Conservation (phyloP, 2,113 vertebrate species). For the Macquaria australasica region DNA sequence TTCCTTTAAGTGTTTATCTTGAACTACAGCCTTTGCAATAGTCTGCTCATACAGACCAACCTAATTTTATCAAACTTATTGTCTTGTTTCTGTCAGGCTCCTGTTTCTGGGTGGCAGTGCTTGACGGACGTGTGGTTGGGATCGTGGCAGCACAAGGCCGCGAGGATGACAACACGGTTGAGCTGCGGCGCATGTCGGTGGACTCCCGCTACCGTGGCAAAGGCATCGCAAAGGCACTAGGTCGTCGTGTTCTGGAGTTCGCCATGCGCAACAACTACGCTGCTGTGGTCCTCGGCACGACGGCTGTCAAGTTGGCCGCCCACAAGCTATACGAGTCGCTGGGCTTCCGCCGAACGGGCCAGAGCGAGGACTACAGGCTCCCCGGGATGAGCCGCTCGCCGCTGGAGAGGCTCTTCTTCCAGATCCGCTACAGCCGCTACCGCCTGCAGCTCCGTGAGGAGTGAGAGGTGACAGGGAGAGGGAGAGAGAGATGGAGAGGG, state of each 20-base stretch:
- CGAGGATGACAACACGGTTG: slow-evolving; percentile 94
- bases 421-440: slow-evolving; percentile 98
- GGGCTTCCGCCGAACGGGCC: slow-evolving; percentile 94
- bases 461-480: slow-evolving; percentile 81
- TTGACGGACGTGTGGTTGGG: slow-evolving; percentile 95
- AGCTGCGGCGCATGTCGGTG: slow-evolving; percentile 97
- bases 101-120: slow-evolving; percentile 97
- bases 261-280: slow-evolving; percentile 96
- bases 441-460: slow-evolving; percentile 98
- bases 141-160: slow-evolving; percentile 94
- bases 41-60: not conserved
- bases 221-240: slow-evolving; percentile 96
- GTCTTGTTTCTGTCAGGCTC: slow-evolving; percentile 86
- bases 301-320: slow-evolving; percentile 97
- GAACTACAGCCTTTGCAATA: not conserved
- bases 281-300: slow-evolving; percentile 95
- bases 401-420: slow-evolving; percentile 97
- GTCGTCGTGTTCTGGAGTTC: slow-evolving; percentile 96
- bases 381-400: slow-evolving; percentile 95
- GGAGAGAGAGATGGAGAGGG: slow-evolving; percentile 52
- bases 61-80: not conserved
- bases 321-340: slow-evolving; percentile 99
- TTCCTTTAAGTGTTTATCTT: not conserved
- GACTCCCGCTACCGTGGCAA: slow-evolving; percentile 96
- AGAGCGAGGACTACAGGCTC: slow-evolving; percentile 90